Percentiles rank a stretch among this genome's conserved stretches.
Evolutionary conservation across 2,113 vertebrate genomes (phyloP).

Genomic region (Trinectes maculatus): DNA sequence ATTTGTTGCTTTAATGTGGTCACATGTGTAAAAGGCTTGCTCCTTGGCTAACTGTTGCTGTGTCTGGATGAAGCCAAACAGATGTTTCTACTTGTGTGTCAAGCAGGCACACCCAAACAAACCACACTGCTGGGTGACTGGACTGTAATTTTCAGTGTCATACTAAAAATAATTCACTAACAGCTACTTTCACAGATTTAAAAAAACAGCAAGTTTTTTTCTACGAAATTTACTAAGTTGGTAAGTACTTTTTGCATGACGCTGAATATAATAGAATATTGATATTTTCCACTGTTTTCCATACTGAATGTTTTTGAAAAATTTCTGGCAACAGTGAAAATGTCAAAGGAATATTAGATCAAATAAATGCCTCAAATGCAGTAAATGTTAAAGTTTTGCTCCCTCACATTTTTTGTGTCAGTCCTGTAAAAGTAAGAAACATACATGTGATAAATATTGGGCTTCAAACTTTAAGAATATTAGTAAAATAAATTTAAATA

Average conservation of each 20-base stretch:
- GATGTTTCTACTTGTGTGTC: slow-evolving; percentile 76
- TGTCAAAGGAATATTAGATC: no score
- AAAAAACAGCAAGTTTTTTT: slow-evolving; percentile 23
- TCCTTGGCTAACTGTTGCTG: slow-evolving; percentile 40
- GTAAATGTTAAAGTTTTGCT: neutral
- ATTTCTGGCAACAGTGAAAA: no score
- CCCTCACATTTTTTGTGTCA: neutral
- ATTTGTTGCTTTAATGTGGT: slow-evolving; percentile 76
- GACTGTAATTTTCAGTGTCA: slow-evolving; percentile 69
- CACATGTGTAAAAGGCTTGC: slow-evolving; percentile 56
- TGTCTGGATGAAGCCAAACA: slow-evolving; percentile 73
- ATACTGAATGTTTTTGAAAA: neutral
- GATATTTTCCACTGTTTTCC: no score
- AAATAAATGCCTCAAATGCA: no score
- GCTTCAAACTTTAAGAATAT: neutral
- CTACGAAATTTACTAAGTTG: no score
- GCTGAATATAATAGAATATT: neutral
- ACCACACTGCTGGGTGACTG: slow-evolving; percentile 73
- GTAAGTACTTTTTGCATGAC: neutral
- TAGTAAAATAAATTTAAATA: neutral
- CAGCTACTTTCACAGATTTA: slow-evolving; percentile 55
- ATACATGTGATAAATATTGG: neutral
- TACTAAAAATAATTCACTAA: slow-evolving; percentile 70
- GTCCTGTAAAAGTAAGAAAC: neutral
- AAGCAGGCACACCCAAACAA: slow-evolving; percentile 77